Evolutionary conservation across 2,113 vertebrate species (phyloP), one percentile per base, ranked within the genome.

Genomic region (Oncorhynchus mykiss): DNA sequence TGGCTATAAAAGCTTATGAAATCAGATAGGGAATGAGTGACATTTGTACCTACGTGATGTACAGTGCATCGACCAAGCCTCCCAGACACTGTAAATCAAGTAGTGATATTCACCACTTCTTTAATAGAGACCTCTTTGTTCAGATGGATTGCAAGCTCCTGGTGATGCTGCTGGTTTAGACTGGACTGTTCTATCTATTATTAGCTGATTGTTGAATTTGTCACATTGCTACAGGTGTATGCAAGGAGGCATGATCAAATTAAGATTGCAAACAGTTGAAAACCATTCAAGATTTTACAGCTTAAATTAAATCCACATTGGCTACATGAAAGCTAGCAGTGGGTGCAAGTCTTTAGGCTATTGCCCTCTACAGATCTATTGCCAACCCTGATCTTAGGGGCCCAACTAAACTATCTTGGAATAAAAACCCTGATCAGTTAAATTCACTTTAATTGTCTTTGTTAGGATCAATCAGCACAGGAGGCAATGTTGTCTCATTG

Each of bases 1-100:
- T 45, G 54, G 69, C 72, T 72, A 18, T 78, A 48, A 68, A 18
- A 45, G 62, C 67, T 74, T 39, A 74, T 75, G 51, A 74, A 75
- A 74, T 24, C 3, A 34, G 67, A 74, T 70, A 60, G 57, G 29
- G 66, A 79, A 76, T 74, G 57, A 74, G 48, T 62, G 57, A 51
- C 45, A 34, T 74, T 48, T 78, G 80, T 71, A 73, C 64, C 25
- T 31, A 57, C 22, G 67, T 12, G 18, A 16, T 31, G 29, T 14
- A 48, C 73, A 34, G 67, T 68, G 27, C 65, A 67, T 64, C 62
- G 49, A 74, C 70, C 78, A 68, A 48, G 64, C 39, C 73, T 69
- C 24, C 11, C 54, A 16, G 18, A 54, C 25, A 62, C 39, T 24
- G 27, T 68, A 66, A 71, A 62, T 29, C 51, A 72, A 18, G 51